A percentile compares a stretch with the other conserved stretches of the same genome.
Evolutionary conservation across 35 echinoderm and acorn worm genomes (phyloP).

Genomic region (Lytechinus variegatus): DNA sequence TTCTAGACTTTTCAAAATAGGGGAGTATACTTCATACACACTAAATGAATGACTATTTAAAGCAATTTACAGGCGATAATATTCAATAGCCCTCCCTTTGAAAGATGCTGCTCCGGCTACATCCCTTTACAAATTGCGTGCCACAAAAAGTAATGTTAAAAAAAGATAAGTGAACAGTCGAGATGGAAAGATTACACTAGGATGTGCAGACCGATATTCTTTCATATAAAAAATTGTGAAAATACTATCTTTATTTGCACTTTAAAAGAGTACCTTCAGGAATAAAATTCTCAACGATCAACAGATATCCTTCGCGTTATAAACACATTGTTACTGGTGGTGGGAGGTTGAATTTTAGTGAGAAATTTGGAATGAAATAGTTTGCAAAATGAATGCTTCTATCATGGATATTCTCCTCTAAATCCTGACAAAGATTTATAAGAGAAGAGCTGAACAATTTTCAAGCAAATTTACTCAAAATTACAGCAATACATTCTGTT

Average conservation of each 20-base stretch:
- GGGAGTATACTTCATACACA: neutral
- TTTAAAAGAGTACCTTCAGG: neutral
- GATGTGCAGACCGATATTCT: neutral
- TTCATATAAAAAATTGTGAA: neutral
- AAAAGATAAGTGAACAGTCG: neutral
- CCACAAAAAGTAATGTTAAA: neutral
- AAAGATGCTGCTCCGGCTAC: neutral
- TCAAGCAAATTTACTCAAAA: neutral
- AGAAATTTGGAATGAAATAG: neutral
- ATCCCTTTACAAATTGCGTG: neutral
- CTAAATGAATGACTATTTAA: neutral
- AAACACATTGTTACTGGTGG: neutral
- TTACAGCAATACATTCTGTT: neutral
- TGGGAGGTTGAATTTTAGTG: neutral
- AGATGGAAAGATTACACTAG: constrained; percentile 2
- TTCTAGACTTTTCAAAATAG: neutral
- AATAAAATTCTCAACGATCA: neutral
- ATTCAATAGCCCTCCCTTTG: neutral
- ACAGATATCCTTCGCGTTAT: neutral
- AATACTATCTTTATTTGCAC: constrained; percentile 20
- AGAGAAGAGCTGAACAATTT: neutral
- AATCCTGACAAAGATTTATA: neutral
- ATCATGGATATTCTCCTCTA: neutral
- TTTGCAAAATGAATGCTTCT: neutral
- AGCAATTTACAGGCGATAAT: neutral